Percentiles rank a stretch among this genome's conserved stretches.
phyloP scores from a whole-genome alignment of 2,797 vertebrate species.

The Hydrolagus colliei region DNA sequence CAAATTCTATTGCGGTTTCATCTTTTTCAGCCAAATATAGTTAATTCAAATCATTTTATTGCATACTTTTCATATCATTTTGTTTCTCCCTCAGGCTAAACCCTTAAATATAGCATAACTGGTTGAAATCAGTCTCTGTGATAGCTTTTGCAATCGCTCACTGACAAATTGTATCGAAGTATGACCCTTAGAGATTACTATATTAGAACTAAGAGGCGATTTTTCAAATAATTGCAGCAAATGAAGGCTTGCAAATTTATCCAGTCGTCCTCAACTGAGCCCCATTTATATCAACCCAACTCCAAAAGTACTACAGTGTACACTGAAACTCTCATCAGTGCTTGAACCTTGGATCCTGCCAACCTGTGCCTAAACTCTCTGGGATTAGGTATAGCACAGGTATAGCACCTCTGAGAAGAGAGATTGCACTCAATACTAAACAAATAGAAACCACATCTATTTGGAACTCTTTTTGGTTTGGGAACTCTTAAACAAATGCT shows the following conservation, averaged over 20 bases:
- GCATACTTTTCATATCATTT: not conserved
- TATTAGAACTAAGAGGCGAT: not conserved
- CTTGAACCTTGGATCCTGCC: no score
- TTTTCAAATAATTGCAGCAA: not conserved
- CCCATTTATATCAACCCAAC: not conserved
- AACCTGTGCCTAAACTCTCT: no score
- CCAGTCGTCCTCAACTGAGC: not conserved
- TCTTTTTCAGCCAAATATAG: not conserved
- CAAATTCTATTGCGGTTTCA: not conserved
- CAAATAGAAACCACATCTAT: no score
- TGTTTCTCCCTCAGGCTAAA: not conserved
- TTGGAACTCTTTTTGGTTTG: no score
- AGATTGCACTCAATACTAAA: no score
- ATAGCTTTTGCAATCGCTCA: not conserved
- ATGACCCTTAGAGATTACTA: not conserved
- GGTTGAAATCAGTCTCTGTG: not conserved
- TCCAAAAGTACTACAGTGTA: not conserved
- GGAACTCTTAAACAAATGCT: no score
- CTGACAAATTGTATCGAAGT: not conserved
- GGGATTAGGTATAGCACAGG: not conserved
- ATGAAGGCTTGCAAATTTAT: not conserved
- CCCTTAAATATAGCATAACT: not conserved
- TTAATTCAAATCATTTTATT: not conserved
- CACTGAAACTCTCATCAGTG: no score
- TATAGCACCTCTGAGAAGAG: no score